phyloP scores from a whole-genome alignment of 2,888 invertebrate genomes.

The Dryobota labecula region DNA sequence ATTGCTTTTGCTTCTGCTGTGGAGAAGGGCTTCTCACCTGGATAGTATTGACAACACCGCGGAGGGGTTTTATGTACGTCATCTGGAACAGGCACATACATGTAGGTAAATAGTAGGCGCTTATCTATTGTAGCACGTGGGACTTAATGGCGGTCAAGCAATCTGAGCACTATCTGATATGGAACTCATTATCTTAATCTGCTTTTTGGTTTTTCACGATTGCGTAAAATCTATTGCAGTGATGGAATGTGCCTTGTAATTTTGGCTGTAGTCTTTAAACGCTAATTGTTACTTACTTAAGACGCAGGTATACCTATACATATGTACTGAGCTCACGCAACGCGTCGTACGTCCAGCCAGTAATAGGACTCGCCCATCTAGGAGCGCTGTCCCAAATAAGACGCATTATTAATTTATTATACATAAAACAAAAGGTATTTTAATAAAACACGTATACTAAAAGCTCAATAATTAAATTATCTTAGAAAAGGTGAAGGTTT shows the following conservation, averaged over 20 bases:
- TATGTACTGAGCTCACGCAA: too few species aligned
- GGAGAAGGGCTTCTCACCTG: slow-evolving; percentile 84
- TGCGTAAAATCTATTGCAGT: slow-evolving; percentile 18
- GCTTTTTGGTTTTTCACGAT: slow-evolving; percentile 22
- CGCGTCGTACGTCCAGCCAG: too few species aligned
- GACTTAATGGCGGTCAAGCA: slow-evolving; percentile 23
- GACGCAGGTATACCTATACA: too few species aligned
- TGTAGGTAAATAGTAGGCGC: slow-evolving; percentile 28
- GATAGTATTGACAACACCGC: slow-evolving; percentile 83
- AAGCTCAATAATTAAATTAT: too few species aligned
- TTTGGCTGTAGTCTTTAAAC: background rate
- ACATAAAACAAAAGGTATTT: too few species aligned
- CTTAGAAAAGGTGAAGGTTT: too few species aligned
- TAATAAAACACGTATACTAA: too few species aligned
- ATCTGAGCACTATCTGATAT: slow-evolving; percentile 40
- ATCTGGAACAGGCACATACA: slow-evolving; percentile 70
- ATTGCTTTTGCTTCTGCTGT: slow-evolving; percentile 82
- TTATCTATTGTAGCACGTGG: slow-evolving; percentile 27
- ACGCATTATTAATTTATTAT: too few species aligned
- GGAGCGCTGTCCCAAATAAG: too few species aligned
- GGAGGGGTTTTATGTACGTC: slow-evolving; percentile 82
- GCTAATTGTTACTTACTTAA: background rate
- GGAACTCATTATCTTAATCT: slow-evolving; percentile 21
- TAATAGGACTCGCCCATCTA: too few species aligned
- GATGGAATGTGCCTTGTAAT: background rate